phyloP scores from a whole-genome alignment of 2,888 invertebrate genomes.

The Macrosiphum euphorbiae region DNA sequence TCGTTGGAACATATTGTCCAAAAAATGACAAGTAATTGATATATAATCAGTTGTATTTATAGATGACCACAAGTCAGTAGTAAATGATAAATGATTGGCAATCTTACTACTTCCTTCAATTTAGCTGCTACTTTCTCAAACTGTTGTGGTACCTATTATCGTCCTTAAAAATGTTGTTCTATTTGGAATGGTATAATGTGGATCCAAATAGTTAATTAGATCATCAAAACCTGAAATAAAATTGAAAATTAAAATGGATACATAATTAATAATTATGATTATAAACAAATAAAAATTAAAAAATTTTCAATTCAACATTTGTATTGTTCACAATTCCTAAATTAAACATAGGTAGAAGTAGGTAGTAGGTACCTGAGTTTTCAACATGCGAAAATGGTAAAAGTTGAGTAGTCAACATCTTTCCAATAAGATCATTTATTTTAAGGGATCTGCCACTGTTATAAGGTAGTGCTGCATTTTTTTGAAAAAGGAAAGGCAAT shows the following conservation, averaged over 20 bases:
- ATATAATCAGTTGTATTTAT: constrained; percentile 16
- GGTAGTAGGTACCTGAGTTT: neutral
- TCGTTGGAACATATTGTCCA: neutral
- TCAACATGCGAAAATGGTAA: neutral
- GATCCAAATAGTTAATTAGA: neutral
- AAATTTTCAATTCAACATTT: neutral
- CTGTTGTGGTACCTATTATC: neutral
- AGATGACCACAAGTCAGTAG: neutral
- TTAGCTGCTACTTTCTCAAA: neutral
- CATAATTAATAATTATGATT: neutral
- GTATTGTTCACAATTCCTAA: neutral
- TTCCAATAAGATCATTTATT: constrained; percentile 18
- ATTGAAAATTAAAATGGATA: neutral
- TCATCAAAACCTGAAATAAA: neutral
- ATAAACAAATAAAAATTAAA: neutral
- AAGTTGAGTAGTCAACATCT: constrained; percentile 8
- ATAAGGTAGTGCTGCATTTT: neutral
- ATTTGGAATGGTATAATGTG: neutral
- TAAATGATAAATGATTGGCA: neutral
- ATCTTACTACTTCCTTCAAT: neutral
- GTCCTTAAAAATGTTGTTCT: neutral
- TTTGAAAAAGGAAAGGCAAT: neutral
- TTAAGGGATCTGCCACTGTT: neutral
- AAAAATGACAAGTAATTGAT: constrained; percentile 7
- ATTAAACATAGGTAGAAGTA: neutral